Evolutionary conservation across 2,113 vertebrate species (phyloP).

Genomic region (Dasyprocta punctata): DNA sequence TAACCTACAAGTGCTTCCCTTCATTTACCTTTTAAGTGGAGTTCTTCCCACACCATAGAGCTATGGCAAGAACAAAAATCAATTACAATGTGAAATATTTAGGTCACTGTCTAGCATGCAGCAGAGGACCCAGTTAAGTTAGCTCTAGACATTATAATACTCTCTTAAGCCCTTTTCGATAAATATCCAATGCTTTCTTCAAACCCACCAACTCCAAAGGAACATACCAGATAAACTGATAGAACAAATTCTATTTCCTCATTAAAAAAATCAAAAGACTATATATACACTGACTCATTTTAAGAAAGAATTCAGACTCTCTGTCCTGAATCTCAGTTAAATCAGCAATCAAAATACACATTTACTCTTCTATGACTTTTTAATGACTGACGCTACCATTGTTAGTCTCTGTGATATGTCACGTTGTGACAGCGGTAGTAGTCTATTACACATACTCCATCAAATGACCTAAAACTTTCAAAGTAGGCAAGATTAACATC

Average conservation of each 20-base stretch:
- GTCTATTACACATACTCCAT: background rate
- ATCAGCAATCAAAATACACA: background rate
- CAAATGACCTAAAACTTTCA: background rate
- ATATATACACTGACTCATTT: background rate
- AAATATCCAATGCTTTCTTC: background rate
- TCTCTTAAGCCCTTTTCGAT: background rate
- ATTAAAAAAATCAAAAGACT: background rate
- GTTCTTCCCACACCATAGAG: background rate
- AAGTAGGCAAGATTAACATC: background rate
- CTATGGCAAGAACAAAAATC: background rate
- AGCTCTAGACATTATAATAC: background rate
- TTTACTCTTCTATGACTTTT: background rate
- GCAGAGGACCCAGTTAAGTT: background rate
- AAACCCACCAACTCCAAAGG: background rate
- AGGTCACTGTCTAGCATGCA: background rate
- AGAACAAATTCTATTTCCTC: background rate
- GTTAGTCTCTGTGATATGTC: background rate
- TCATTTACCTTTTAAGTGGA: background rate
- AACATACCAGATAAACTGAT: background rate
- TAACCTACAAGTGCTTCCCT: background rate
- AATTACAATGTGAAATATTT: background rate
- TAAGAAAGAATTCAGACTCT: background rate
- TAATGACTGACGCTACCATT: background rate
- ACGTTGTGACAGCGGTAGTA: background rate
- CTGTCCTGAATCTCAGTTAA: background rate